Evolutionary conservation across 2,113 vertebrate genomes (phyloP).

Genomic region (Collichthys lucidus): DNA sequence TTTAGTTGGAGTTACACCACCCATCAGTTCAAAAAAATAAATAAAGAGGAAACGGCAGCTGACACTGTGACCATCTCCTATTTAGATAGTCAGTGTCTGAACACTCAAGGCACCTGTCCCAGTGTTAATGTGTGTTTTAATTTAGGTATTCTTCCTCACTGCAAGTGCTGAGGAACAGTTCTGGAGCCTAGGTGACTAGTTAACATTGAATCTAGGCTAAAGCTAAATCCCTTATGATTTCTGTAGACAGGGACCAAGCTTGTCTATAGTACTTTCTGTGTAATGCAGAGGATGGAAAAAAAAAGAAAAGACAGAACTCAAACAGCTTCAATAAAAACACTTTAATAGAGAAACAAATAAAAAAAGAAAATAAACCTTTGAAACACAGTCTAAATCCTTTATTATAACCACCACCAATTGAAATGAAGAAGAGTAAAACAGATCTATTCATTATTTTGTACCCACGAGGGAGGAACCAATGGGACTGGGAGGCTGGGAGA

Average conservation of each 20-base stretch:
- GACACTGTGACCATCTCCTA: background rate
- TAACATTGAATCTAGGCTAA: background rate
- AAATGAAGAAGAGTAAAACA: slow-evolving; percentile 80
- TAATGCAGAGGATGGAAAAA: background rate
- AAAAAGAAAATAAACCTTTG: slow-evolving; percentile 76
- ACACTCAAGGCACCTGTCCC: background rate
- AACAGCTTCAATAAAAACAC: slow-evolving; percentile 77
- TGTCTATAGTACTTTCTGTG: background rate
- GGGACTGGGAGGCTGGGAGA: slow-evolving; percentile 58
- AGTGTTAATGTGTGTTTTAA: background rate
- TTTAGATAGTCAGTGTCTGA: no score
- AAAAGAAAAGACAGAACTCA: background rate
- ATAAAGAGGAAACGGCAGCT: background rate
- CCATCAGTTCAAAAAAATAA: no score
- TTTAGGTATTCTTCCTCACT: no score
- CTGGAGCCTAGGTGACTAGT: background rate
- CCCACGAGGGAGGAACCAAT: slow-evolving; percentile 69
- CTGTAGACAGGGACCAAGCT: background rate
- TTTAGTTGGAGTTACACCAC: no score
- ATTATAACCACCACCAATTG: slow-evolving; percentile 82
- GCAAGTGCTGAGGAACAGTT: background rate
- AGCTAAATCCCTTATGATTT: background rate
- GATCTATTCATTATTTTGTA: slow-evolving; percentile 77
- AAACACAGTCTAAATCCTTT: slow-evolving; percentile 81
- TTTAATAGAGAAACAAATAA: slow-evolving; percentile 83